Base-by-base conservation (phyloP, 2,113 vertebrate genomes). In the Romanogobio albipinnatus region DNA sequence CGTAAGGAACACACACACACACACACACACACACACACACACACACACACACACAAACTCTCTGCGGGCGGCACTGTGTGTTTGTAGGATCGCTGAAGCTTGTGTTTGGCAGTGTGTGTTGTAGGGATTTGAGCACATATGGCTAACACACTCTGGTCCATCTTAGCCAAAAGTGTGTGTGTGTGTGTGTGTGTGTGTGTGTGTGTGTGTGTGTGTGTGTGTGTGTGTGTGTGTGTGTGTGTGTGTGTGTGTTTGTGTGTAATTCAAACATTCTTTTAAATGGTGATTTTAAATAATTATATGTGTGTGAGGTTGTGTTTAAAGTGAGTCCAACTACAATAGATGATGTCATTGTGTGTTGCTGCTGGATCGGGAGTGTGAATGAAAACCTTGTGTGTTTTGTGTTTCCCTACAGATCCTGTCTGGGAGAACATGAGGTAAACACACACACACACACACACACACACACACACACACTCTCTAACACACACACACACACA, bases 1-100 rank as follows among this genome's bases (percentile, higher is more conserved):
- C 90, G 98, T 98, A 92, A 90, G 97, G 94, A 88, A 68, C 49
- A 43, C 64, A 39, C 85, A 36, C 83, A 80, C 29, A 56, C 62
- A 56, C n/a, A n/a, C 77, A 64, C 71, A 70, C 71, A 29, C 66
- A 68, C 56, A 66, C 74, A 59, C 77, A 59, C 58, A 11, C 58
- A 11, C n/a, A 26, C 10, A 29, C 62, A 71, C 24, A 9, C 66
- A 56, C 66, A 56, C 59, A 64, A 43, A 49, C 61, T 45, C 61
- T 15, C 77, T 51, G 73, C 19, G 3, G 47, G n/a, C 15, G 10
- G 26, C 39, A 17, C 24, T 62, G 77, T 29, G 43, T 64, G 10
- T 78, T 61, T 66, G 58, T 19, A 29, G 61, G 43, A 5, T 1
- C 3, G 3, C 58, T 26, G 77, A 80, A 62, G 53, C 77, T 1